Conservation (phyloP, 2,113 vertebrate genomes). For the Ailuropoda melanoleuca region DNA sequence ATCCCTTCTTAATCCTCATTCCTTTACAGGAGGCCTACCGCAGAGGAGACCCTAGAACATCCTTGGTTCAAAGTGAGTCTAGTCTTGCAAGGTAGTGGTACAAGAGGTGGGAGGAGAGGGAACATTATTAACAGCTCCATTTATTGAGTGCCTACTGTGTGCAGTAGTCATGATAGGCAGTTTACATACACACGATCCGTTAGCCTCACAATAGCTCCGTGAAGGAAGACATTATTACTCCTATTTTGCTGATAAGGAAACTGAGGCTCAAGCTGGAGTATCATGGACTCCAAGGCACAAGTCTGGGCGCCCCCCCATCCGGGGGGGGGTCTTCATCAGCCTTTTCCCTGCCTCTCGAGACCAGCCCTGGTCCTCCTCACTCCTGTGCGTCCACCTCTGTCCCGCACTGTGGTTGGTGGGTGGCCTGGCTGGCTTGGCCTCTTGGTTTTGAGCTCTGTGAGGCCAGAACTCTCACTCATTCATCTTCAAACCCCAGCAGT, state of each 20-base stretch:
- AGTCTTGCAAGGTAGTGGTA: not conserved
- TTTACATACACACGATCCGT: not conserved
- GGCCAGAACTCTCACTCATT: not conserved
- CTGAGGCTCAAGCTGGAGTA: not conserved
- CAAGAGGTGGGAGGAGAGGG: not conserved
- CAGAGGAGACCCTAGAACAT: slow-evolving; percentile 94
- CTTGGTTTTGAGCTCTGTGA: not conserved
- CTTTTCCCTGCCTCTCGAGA: not conserved
- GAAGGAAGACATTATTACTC: not conserved
- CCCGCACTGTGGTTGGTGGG: not conserved
- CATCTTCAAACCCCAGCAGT: not conserved
- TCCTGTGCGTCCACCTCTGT: not conserved
- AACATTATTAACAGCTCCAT: not conserved
- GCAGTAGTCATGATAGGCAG: not conserved
- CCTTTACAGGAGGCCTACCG: slow-evolving; percentile 91
- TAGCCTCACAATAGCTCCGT: not conserved
- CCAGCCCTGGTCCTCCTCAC: not conserved
- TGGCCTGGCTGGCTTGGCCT: not conserved
- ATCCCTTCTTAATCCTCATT: not conserved
- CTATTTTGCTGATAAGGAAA: not conserved
- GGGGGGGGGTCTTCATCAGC: not conserved
- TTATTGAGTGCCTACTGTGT: not conserved
- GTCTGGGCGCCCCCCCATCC: not conserved
- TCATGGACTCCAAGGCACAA: not conserved
- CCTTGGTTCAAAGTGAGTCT: slow-evolving; percentile 97